Evolutionary conservation across 2,113 vertebrate genomes (phyloP).

Genomic region (Azemiops feae): DNA sequence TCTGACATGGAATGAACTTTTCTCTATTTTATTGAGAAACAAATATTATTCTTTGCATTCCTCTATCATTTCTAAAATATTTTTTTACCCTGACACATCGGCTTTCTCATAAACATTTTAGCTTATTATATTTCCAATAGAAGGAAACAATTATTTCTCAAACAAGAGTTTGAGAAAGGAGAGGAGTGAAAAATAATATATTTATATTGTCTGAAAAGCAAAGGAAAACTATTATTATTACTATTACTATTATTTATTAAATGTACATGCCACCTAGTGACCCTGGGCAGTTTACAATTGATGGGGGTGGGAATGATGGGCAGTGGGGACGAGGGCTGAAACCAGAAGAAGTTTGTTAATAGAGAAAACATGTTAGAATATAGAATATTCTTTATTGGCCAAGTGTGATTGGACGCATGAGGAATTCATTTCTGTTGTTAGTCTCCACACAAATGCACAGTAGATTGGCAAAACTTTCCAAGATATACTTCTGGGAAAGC

Average conservation of each 20-base stretch:
- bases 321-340: background rate
- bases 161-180: background rate
- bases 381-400: background rate
- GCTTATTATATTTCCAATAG: background rate
- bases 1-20: background rate
- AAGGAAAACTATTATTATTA: background rate
- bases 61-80: background rate
- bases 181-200: background rate
- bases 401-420: background rate
- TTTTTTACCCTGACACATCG: background rate
- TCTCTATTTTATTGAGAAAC: background rate
- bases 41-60: background rate
- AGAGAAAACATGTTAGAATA: background rate
- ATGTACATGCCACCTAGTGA: background rate
- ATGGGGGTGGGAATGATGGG: background rate
- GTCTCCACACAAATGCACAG: background rate
- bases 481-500: background rate
- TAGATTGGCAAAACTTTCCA: conserved; percentile 6
- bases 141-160: background rate
- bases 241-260: background rate
- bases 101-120: too few species aligned
- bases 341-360: background rate
- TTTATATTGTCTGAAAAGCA: background rate
- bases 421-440: background rate
- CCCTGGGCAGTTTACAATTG: background rate